Evolutionary conservation across 2,888 invertebrate species (phyloP), one percentile per base, ranked within the genome.

Genomic region (Chesias legatella): DNA sequence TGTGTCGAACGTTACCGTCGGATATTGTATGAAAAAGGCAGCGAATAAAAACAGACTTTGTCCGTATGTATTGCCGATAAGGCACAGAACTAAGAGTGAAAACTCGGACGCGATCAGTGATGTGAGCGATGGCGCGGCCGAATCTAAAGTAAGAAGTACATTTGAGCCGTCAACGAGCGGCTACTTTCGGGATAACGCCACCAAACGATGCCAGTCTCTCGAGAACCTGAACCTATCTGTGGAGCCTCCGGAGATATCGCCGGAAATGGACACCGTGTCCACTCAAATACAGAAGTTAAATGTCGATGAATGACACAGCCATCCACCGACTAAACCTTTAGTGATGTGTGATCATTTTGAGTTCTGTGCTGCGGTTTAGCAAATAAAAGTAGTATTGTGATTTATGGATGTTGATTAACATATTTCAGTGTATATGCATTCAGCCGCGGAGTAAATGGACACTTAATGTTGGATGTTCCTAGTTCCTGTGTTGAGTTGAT

Each of bases 1-100:
- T 65, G 91, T 91, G 21, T 91, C 91, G 34, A 91, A 91, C 61
- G 91, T 91, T 39, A 90, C 91, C 9, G 90, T 91, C 51, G 91
- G 91, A 5, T 90, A 90, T 63, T 88, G 90, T 60, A 89, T 91
- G 79, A 86, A 89, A 58, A 75, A 89, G 50, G 71, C 85, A 24
- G 72, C 89, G 28, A 85, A 83, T 38, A 89, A 90, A 60, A 89
- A 89, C 74, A 82, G 91, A 63, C 88, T 90, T 50, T 90, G 90
- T 63, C 91, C 91, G 1, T 91, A 91, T 65, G 79, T 85, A 30
- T 60, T 90, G 52, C 89, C 90, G 28, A 88, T 90, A 43, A 74
- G 91, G 52, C 90, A 90, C 60, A 79, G 91, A 69, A 91, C 91
- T 53, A 90, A 90, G 73, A 91, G 91, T 66, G 91, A 91, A 64